Base-by-base conservation (phyloP, 2,797 vertebrate species). In the Zenarchopterus dispar region DNA sequence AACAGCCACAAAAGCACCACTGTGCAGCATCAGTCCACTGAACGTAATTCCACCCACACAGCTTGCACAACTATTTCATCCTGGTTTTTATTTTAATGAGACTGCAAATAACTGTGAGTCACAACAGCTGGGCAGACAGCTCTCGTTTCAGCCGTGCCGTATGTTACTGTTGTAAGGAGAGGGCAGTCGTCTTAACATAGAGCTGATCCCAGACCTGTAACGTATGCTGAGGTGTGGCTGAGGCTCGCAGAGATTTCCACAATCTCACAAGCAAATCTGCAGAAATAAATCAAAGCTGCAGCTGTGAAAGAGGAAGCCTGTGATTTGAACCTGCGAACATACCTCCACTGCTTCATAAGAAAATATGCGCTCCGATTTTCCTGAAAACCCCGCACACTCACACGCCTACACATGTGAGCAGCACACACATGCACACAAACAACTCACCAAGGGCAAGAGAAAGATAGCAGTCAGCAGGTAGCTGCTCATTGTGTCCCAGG, bases 361-460 rank as follows among this genome's bases (percentile, higher is more conserved):
- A 36, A 43, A 39, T 50, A 58, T 3, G 47, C 33, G 78, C 62
- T 67, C 45, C 45, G 41, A 15, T 42, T 47, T 24, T 49, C 18
- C 8, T 46, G 18, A 52, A 57, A 33, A 46, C 19, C 6, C 24
- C 2, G 47, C 48, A 31, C 24, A 18, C 36, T 7, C 48, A 36
- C 26, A 67, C 55, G 45, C 45, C 2, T n/a, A 65, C 44, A 53
- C 24, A 47, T 21, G n/a, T 59, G 55, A 54, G 59, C 22, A 55
- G 18, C 11, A 59, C 44, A 70, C 33, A 48, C 9, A 55, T 56
- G 41, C 44, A 44, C 51, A 70, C 19, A 52, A 22, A 56, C 18
- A 58, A 87, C 89, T 91, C 76, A 92, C 91, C 88, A 90, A 68
- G 78, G 86, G 91, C 81, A 91, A 73, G 73, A 92, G 78, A 33